phyloP scores from a whole-genome alignment of 1,140 invertebrate genomes.

The Neodiprion pinetum region DNA sequence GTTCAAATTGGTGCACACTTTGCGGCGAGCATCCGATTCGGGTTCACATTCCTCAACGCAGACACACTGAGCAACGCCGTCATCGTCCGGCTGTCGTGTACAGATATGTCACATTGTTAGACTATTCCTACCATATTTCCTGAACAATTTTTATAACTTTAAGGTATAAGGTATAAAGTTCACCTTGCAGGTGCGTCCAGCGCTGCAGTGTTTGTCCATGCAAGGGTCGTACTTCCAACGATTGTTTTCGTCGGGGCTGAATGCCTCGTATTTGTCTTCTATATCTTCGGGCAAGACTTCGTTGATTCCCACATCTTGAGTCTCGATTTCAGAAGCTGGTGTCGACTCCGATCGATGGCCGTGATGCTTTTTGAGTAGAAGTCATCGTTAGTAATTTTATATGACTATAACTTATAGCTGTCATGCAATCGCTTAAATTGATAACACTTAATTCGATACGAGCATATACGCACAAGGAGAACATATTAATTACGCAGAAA shows the following conservation, averaged over 20 bases:
- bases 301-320: constrained; percentile 26
- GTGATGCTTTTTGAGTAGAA: background rate
- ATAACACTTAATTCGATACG: too few species aligned
- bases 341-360: constrained; percentile 44
- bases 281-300: constrained; percentile 35
- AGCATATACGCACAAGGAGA: too few species aligned
- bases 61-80: constrained; percentile 80
- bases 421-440: too few species aligned
- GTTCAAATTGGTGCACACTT: constrained; percentile 93
- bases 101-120: too few species aligned
- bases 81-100: constrained; percentile 58
- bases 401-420: too few species aligned
- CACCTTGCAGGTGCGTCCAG: constrained; percentile 86
- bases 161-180: background rate
- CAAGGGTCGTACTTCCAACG: constrained; percentile 73
- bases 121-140: too few species aligned
- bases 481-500: too few species aligned
- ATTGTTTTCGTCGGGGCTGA: constrained; percentile 22
- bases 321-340: constrained; percentile 36
- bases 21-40: constrained; percentile 79
- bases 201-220: constrained; percentile 84
- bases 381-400: background rate
- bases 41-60: constrained; percentile 85
- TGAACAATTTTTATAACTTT: too few species aligned
- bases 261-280: constrained; percentile 34